Evolutionary conservation across 1,140 invertebrate genomes (phyloP).

Genomic region (Scylla paramamosain): DNA sequence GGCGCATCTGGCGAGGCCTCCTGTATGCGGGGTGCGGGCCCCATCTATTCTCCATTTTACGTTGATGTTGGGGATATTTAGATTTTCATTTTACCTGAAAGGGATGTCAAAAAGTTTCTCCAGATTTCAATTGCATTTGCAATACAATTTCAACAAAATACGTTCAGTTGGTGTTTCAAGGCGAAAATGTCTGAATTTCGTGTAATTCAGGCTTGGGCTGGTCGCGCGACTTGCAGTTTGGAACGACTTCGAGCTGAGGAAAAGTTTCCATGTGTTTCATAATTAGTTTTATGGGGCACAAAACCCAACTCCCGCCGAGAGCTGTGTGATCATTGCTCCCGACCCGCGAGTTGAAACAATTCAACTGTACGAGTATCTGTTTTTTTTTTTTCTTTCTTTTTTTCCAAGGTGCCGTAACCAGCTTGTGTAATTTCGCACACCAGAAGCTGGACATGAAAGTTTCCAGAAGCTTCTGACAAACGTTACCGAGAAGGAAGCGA

Average conservation of each 20-base stretch:
- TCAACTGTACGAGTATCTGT: not conserved
- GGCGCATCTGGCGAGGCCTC: no score
- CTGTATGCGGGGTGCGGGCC: no score
- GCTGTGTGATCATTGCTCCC: not conserved
- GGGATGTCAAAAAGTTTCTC: not conserved
- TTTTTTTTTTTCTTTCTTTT: not conserved
- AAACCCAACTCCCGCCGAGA: not conserved
- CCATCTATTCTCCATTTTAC: not conserved
- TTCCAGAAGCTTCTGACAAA: not conserved
- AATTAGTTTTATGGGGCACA: constrained; percentile 23
- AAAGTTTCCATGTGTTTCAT: constrained; percentile 23
- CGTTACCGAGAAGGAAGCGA: not conserved
- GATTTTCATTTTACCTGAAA: not conserved
- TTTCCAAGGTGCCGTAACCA: not conserved
- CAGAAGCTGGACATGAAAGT: not conserved
- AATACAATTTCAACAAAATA: not conserved
- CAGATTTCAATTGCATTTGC: not conserved
- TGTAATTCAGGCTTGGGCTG: not conserved
- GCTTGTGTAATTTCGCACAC: not conserved
- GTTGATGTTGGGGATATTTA: not conserved
- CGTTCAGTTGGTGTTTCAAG: not conserved
- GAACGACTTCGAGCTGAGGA: not conserved
- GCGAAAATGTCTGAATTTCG: not conserved
- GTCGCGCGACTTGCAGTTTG: not conserved
- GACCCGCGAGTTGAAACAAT: not conserved